Percentiles rank a stretch among this genome's conserved stretches.
These are phyloP conservation scores for Paedocypris micromegethes DNA, from an alignment of 2,797 vertebrate genomes.

Conservation along the genomic window DNA sequence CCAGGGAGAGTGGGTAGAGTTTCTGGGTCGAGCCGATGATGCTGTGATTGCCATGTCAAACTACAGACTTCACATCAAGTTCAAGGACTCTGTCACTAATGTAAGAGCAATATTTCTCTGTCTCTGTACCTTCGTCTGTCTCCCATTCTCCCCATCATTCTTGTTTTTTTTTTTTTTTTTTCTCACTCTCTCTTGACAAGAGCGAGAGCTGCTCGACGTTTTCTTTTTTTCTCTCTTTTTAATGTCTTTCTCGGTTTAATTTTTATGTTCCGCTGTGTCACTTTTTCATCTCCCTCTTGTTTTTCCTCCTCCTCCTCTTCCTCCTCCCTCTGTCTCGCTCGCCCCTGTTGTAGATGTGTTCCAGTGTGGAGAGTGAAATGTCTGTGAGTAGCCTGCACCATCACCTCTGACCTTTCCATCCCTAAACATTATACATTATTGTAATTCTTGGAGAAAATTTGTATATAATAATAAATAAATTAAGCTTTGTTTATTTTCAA, in stretches of 20 bases:
- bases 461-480: too few relatives aligned
- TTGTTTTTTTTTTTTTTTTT: conserved; percentile 56
- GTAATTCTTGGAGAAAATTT: neutral
- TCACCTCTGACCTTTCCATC: conserved; percentile 48
- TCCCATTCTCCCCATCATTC: conserved; percentile 50
- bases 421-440: conserved; percentile 33
- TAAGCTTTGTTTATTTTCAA: too few relatives aligned
- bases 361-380: conserved; percentile 78
- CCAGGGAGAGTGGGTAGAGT: conserved; percentile 97
- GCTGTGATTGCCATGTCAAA: conserved; percentile 97
- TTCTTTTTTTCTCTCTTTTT: conserved; percentile 50
- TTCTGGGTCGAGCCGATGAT: conserved; percentile 87
- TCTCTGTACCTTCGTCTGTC: too few relatives aligned
- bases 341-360: conserved; percentile 74
- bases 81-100: conserved; percentile 96
- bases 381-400: conserved; percentile 73
- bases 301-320: conserved; percentile 21
- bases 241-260: conserved; percentile 40
- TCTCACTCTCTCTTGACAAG: conserved; percentile 43
- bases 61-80: conserved; percentile 98
- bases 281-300: conserved; percentile 61
- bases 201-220: conserved; percentile 46
- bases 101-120: conserved; percentile 65
- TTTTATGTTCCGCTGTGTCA: conserved; percentile 26
- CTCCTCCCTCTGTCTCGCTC: conserved; percentile 32